A percentile compares a stretch with the other conserved stretches of the same genome.
Evolutionary conservation across 1,140 invertebrate species (phyloP).

Genomic region (Heliothis virescens): DNA sequence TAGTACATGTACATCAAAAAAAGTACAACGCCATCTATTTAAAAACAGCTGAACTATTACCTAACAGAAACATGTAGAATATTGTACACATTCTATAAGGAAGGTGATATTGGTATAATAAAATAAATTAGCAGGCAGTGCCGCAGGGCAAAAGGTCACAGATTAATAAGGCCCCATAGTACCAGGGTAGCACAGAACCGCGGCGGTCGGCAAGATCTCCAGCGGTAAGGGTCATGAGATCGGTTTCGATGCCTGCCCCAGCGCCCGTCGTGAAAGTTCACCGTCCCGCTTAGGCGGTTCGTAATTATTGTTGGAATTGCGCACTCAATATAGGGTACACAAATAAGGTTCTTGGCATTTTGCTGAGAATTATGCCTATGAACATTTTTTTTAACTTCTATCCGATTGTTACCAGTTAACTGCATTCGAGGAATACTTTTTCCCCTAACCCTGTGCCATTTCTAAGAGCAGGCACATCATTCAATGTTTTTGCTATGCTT

Average conservation of each 20-base stretch:
- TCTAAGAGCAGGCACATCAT: not conserved
- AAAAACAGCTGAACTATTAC: too few relatives aligned
- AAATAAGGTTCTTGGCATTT: constrained; percentile 24
- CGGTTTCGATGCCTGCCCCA: constrained; percentile 24
- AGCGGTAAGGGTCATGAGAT: constrained; percentile 45
- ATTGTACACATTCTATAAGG: not conserved
- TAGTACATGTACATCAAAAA: too few relatives aligned
- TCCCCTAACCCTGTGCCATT: not conserved
- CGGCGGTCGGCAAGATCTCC: constrained; percentile 24
- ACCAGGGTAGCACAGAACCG: constrained; percentile 34
- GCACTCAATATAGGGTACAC: constrained; percentile 26
- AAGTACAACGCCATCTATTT: too few relatives aligned
- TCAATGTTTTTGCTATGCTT: not conserved
- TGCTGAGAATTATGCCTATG: not conserved
- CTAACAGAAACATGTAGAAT: too few relatives aligned
- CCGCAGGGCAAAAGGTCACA: constrained; percentile 25
- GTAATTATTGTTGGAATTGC: constrained; percentile 47
- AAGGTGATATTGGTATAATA: not conserved
- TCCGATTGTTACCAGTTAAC: too few relatives aligned
- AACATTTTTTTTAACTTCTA: too few relatives aligned
- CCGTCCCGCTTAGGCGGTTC: constrained; percentile 34
- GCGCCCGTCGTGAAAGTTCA: constrained; percentile 52
- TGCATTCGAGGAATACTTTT: not conserved
- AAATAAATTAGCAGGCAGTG: constrained; percentile 22
- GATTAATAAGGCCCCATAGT: constrained; percentile 41